A percentile compares a stretch with the other conserved stretches of the same genome.
Conservation (phyloP, 2,113 vertebrate genomes). For the Brachypteracias leptosomus region DNA sequence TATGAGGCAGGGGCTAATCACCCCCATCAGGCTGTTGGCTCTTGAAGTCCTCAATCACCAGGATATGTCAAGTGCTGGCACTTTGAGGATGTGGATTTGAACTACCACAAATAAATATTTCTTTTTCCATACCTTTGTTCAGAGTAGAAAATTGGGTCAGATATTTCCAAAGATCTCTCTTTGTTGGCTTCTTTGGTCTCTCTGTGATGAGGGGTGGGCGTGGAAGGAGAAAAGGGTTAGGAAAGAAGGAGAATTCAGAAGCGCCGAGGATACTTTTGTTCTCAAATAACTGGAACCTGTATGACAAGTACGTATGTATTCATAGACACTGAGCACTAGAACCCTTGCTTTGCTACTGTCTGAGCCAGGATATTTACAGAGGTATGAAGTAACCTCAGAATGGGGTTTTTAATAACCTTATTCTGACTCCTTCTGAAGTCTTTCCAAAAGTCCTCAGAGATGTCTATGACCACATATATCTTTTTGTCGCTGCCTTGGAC, state of each 20-base stretch:
- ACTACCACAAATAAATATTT: neutral
- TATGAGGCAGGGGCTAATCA: neutral
- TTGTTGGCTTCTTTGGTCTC: neutral
- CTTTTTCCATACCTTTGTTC: neutral
- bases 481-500: neutral
- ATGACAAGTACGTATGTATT: neutral
- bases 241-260: neutral
- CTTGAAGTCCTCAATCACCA: neutral
- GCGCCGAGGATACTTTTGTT: neutral
- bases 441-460: neutral
- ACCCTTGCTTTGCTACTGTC: neutral
- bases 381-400: neutral
- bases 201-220: neutral
- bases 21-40: neutral
- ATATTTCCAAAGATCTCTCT: neutral
- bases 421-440: neutral
- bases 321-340: neutral
- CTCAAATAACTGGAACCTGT: neutral
- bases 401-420: neutral
- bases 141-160: neutral
- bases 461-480: neutral
- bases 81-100: neutral
- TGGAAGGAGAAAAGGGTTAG: neutral
- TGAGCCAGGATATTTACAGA: neutral
- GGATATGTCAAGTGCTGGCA: neutral